phyloP scores from a whole-genome alignment of 2,113 vertebrate genomes.

The Procavia capensis region DNA sequence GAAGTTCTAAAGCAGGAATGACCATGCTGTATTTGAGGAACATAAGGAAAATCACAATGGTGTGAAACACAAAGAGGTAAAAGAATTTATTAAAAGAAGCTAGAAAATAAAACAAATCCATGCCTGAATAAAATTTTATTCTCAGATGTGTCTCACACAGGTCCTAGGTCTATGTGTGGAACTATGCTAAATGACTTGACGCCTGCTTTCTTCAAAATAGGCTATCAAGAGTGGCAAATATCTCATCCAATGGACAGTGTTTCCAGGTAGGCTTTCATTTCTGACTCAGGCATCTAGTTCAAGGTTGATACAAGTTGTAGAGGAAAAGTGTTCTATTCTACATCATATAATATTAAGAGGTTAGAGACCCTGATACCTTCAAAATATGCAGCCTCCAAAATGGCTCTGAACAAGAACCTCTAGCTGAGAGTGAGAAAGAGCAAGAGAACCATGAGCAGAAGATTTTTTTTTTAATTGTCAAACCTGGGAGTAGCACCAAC shows the following conservation, averaged over 20 bases:
- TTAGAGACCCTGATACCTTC: background rate
- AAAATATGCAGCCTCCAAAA: background rate
- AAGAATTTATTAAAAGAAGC: background rate
- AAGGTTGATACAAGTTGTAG: background rate
- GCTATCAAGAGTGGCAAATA: background rate
- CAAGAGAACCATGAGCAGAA: background rate
- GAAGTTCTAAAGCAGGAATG: background rate
- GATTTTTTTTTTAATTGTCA: background rate
- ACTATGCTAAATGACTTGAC: background rate
- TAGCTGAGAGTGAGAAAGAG: background rate
- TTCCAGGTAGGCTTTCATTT: background rate
- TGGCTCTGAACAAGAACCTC: too few relatives aligned
- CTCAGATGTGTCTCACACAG: background rate
- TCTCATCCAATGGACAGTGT: background rate
- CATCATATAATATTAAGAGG: background rate
- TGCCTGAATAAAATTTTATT: background rate
- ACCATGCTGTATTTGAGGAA: background rate
- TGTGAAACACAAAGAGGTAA: background rate
- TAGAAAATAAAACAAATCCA: background rate
- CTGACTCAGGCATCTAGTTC: background rate
- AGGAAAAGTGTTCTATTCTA: background rate
- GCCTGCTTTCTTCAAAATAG: background rate
- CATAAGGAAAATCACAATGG: accelerated
- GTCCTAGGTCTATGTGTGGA: background rate
- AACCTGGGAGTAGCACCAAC: background rate